Evolutionary conservation across 2,888 invertebrate species (phyloP).

Genomic region (Drosophila mercatorum): DNA sequence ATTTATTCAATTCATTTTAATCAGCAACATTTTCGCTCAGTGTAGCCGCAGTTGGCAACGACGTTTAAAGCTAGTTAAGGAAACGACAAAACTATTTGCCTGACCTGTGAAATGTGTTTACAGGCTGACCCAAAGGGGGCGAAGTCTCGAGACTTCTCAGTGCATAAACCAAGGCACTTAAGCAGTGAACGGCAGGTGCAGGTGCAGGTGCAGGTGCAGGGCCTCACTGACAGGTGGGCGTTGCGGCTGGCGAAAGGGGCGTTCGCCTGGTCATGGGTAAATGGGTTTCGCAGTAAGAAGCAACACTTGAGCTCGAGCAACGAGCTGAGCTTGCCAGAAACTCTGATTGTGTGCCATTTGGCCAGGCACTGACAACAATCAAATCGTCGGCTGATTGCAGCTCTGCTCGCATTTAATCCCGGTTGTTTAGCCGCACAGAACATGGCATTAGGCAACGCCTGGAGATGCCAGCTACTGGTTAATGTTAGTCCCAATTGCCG

Average conservation of each 20-base stretch:
- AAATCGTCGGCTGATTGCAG: slow-evolving; percentile 7
- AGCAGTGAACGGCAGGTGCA: slow-evolving; percentile 18
- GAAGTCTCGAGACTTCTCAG: slow-evolving; percentile 27
- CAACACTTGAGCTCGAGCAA: not conserved
- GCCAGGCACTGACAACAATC: slow-evolving; percentile 23
- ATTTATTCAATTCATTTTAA: no score
- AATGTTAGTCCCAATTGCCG: slow-evolving; percentile 11
- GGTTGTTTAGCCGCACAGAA: slow-evolving; percentile 26
- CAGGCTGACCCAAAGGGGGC: not conserved
- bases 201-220: slow-evolving; percentile 41
- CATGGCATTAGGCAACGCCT: slow-evolving; percentile 38
- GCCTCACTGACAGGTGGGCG: slow-evolving; percentile 22
- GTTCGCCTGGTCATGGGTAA: slow-evolving; percentile 27
- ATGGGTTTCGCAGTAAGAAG: slow-evolving; percentile 18
- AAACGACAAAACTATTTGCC: not conserved
- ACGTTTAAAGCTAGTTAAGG: slow-evolving; percentile 1
- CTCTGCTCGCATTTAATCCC: slow-evolving; percentile 2
- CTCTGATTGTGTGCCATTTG: slow-evolving; percentile 36
- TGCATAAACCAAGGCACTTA: slow-evolving; percentile 33
- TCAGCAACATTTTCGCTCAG: not conserved
- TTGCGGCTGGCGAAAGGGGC: not conserved
- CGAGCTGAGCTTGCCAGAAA: not conserved
- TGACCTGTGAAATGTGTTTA: slow-evolving; percentile 3
- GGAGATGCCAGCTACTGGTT: slow-evolving; percentile 34
- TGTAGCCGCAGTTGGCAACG: not conserved